phyloP scores from a whole-genome alignment of 2,113 vertebrate species.

The Vanacampus margaritifer region DNA sequence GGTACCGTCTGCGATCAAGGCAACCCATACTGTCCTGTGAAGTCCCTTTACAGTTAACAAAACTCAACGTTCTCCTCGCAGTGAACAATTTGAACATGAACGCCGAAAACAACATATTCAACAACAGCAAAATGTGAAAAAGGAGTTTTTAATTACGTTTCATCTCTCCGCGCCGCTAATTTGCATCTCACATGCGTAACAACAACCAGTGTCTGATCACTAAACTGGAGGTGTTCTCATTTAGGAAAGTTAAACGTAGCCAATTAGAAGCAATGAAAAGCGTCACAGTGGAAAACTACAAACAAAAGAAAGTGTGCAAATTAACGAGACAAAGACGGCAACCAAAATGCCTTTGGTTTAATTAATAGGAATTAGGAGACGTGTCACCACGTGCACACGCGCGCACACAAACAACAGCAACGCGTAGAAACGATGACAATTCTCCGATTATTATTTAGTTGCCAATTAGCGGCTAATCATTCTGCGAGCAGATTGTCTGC shows the following conservation, averaged over 20 bases:
- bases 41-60: not conserved
- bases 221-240: conserved; percentile 38
- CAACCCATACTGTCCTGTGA: too few species aligned
- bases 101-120: not conserved
- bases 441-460: conserved; percentile 49
- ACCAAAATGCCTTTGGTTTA: conserved; percentile 31
- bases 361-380: conserved; percentile 50
- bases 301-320: conserved; percentile 32
- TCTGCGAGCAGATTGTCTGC: conserved; percentile 9
- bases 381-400: conserved; percentile 25
- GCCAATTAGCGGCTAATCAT: conserved; percentile 57
- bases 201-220: conserved; percentile 11
- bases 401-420: not conserved
- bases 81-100: not conserved
- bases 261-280: conserved; percentile 64
- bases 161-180: not conserved
- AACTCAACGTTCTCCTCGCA: not conserved
- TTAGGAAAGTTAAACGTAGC: conserved; percentile 43
- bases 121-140: not conserved
- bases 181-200: not conserved
- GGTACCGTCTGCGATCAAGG: too few species aligned
- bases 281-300: conserved; percentile 17
- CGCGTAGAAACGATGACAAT: conserved; percentile 66
- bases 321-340: conserved; percentile 46
- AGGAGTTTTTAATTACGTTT: conserved; percentile 8